These are phyloP conservation scores for Neodon shergylaensis DNA, from an alignment of 2,113 vertebrate genomes.

Conservation along the genomic window DNA sequence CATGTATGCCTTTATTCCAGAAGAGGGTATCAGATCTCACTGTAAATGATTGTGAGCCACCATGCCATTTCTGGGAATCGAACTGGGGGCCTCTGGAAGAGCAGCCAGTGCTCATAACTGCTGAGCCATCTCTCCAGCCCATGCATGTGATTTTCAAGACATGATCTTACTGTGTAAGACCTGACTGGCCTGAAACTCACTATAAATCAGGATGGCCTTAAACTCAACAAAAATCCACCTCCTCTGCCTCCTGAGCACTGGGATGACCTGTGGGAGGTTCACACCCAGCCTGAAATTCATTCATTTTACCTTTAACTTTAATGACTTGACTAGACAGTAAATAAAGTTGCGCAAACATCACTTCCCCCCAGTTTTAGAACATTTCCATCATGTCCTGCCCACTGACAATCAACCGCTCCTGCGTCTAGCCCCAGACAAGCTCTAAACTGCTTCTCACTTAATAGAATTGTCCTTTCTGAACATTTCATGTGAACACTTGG, in stretches of 20 bases:
- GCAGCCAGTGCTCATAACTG: no score
- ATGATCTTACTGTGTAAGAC: not conserved
- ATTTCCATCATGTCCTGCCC: not conserved
- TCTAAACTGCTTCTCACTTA: not conserved
- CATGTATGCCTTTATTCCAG: no score
- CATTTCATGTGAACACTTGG: not conserved
- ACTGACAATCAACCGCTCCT: not conserved
- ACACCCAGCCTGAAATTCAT: not conserved
- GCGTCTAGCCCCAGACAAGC: not conserved
- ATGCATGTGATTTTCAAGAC: not conserved
- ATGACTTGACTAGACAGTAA: not conserved
- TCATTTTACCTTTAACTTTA: not conserved
- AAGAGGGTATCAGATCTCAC: no score
- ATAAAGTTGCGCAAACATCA: not conserved
- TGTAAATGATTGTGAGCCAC: no score
- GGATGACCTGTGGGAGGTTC: not conserved
- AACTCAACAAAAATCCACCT: not conserved
- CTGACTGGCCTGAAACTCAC: not conserved
- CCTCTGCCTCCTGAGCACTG: not conserved
- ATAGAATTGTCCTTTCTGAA: not conserved
- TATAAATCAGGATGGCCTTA: not conserved
- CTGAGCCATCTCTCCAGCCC: no score
- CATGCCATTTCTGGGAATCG: no score
- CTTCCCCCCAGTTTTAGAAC: not conserved
- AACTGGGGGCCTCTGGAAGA: no score